Evolutionary conservation across 1,140 invertebrate species (phyloP), one percentile per base, ranked within the genome.

Genomic region (Zaprionus tsacasi): DNA sequence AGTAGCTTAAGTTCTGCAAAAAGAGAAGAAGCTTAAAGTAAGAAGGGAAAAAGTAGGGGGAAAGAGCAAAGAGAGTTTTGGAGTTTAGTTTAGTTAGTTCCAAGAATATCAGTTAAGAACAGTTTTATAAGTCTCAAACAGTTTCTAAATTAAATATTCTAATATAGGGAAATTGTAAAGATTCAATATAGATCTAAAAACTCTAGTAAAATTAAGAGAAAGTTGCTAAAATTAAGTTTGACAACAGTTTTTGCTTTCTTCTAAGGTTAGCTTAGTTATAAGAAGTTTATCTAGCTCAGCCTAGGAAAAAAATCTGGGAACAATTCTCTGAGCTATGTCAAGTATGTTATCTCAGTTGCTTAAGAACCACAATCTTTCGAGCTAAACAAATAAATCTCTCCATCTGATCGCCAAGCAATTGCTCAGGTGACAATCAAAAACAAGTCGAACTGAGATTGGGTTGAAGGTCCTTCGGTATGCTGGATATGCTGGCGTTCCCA

Each of bases 391-490:
- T 8, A 50, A 50, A 25, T 11, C 21, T 48, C 30, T 35, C 3
- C 21, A 6, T 7, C 45, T 12, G 7, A 12, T 43, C 12, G n/a
- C 43, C 21, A 35, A 25, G 8, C 45, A 40, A 71, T 71, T 71
- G 40, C 38, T 68, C 50, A 57, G 58, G 66, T 69, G 66, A 55
- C 67, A 75, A 75, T 75, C 27, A 30, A 30, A 30, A 21, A 21
- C 67, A 58, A 43, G 72, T 43, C 15, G 35, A 15, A 54, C 33
- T 21, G 1, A n/a, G n/a, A n/a, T 21, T 43, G 36, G 4, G 17
- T 30, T 40, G 11, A 12, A 15, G 10, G 11, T 15, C 17, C 40
- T 58, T 3, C 21, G 52, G 60, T 35, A 71, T 71, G 68, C 40
- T 52, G 61, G 57, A n/a, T n/a, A n/a, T n/a, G 52, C 43, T 13